phyloP scores from a whole-genome alignment of 2,113 vertebrate species.

The Myiozetetes cayanensis region DNA sequence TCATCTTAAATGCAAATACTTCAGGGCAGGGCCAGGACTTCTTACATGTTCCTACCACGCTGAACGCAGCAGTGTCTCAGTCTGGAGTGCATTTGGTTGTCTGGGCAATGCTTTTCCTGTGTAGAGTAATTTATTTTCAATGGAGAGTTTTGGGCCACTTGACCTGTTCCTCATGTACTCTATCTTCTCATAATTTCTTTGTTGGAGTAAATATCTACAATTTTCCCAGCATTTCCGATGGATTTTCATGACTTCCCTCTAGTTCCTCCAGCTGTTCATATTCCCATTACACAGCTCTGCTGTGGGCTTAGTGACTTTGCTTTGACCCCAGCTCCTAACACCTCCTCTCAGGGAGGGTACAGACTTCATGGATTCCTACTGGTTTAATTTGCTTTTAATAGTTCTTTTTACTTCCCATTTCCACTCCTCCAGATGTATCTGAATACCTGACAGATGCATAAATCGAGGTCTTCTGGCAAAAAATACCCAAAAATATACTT shows the following conservation, averaged over 20 bases:
- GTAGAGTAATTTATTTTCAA: neutral
- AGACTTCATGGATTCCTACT: neutral
- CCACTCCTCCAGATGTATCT: neutral
- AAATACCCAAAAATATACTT: neutral
- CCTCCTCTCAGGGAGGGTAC: neutral
- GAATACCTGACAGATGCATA: neutral
- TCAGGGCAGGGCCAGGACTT: neutral
- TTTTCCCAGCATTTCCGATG: neutral
- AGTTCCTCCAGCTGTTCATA: neutral
- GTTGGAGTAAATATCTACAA: neutral
- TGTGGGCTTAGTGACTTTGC: neutral
- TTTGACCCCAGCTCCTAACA: neutral
- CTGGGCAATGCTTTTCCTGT: neutral
- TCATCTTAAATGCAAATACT: neutral
- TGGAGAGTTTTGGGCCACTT: neutral
- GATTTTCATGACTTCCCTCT: neutral
- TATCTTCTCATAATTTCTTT: neutral
- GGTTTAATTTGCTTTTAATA: neutral
- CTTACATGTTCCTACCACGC: neutral
- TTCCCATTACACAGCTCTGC: neutral
- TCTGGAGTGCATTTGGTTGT: neutral
- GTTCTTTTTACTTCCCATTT: neutral
- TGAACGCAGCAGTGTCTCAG: neutral
- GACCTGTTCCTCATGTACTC: neutral
- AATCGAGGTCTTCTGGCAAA: neutral